phyloP scores from a whole-genome alignment of 2,888 invertebrate genomes.

The Lingula anatina region DNA sequence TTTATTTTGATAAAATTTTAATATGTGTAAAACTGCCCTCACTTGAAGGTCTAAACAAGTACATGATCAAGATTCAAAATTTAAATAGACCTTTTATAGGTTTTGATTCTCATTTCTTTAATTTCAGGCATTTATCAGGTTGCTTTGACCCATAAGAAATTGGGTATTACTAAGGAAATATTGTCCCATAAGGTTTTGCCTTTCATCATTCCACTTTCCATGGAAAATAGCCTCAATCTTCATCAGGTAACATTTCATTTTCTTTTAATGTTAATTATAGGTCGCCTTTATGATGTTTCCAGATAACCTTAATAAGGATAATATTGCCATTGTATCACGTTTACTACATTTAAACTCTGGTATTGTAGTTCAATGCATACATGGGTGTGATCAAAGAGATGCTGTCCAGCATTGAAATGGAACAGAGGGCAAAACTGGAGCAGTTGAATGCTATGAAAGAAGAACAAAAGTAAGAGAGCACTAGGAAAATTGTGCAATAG shows the following conservation, averaged over 20 bases:
- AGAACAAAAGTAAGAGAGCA: constrained; percentile 53
- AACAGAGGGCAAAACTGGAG: constrained; percentile 82
- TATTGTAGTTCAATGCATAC: constrained; percentile 73
- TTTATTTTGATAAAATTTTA: too few species aligned
- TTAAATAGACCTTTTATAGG: too few species aligned
- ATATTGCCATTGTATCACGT: too few species aligned
- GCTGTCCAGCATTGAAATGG: constrained; percentile 81
- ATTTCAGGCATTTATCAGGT: constrained; percentile 84
- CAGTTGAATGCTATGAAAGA: constrained; percentile 70
- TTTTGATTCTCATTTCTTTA: constrained; percentile 2
- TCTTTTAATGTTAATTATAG: too few species aligned
- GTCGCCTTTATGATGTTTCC: neutral
- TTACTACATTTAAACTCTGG: too few species aligned
- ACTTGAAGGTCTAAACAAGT: too few species aligned
- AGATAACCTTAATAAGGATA: too few species aligned
- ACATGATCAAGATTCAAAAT: too few species aligned
- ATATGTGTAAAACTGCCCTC: too few species aligned
- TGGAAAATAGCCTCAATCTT: constrained; percentile 86
- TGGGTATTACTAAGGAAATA: constrained; percentile 89
- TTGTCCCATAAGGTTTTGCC: constrained; percentile 90
- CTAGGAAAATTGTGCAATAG: too few species aligned
- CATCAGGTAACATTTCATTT: constrained; percentile 66
- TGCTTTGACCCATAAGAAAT: constrained; percentile 79
- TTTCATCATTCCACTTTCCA: constrained; percentile 83
- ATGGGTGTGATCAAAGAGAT: constrained; percentile 83